Evolutionary conservation across 2,797 vertebrate genomes (phyloP).

Genomic region (Hylomyscus alleni): DNA sequence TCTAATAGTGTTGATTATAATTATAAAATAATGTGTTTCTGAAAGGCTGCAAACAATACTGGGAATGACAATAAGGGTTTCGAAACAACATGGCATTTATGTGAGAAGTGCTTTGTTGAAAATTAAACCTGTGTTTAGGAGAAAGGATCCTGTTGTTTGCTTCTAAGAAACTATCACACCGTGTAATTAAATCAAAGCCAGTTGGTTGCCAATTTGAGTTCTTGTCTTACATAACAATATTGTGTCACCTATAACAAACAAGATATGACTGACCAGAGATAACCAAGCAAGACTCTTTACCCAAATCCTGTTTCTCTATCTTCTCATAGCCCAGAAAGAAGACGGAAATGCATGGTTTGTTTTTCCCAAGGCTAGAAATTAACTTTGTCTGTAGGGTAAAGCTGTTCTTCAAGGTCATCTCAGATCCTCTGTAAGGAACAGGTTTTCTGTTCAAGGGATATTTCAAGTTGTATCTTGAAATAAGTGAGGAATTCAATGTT

Average conservation of each 20-base stretch:
- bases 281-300: not conserved
- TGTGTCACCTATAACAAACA: not conserved
- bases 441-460: not conserved
- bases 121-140: constrained; percentile 81
- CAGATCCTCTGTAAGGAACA: not conserved
- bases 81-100: constrained; percentile 78
- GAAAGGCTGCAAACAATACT: constrained; percentile 84
- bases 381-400: not conserved
- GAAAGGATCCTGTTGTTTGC: constrained; percentile 62
- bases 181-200: constrained; percentile 78
- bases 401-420: not conserved
- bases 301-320: not conserved
- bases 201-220: constrained; percentile 63
- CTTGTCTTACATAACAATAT: constrained; percentile 45
- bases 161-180: constrained; percentile 69
- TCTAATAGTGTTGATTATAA: constrained; percentile 85
- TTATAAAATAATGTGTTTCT: constrained; percentile 87
- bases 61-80: constrained; percentile 84
- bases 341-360: fast-evolving
- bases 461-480: not conserved
- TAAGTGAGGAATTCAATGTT: not conserved
- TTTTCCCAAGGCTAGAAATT: not conserved
- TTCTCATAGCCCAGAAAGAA: not conserved
- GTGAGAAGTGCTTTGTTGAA: constrained; percentile 72
- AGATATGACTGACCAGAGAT: not conserved